A percentile compares a stretch with the other conserved stretches of the same genome.
Evolutionary conservation across 2,113 vertebrate species (phyloP).

Genomic region (Brevimyrus niger): DNA sequence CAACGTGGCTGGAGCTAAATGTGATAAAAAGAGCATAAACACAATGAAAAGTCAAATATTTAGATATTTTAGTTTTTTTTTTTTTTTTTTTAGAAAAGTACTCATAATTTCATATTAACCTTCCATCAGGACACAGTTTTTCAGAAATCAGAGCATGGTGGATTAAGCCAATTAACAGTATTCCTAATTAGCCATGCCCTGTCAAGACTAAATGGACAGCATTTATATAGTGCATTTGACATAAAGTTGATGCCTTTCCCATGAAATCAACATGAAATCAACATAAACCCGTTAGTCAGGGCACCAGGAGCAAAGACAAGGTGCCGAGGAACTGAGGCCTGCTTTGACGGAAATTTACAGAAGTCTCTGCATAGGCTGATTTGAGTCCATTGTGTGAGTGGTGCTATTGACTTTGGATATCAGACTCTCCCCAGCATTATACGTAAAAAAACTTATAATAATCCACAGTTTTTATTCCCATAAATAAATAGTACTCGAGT

Average conservation of each 20-base stretch:
- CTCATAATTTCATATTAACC: not conserved
- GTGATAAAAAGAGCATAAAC: not conserved
- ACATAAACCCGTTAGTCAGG: not conserved
- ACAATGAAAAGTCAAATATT: not conserved
- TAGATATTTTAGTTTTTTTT: too few relatives aligned
- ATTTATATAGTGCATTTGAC: too few relatives aligned
- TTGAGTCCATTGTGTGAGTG: not conserved
- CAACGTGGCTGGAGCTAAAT: not conserved
- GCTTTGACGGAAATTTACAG: not conserved
- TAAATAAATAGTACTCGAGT: not conserved
- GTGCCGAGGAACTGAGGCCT: too few relatives aligned
- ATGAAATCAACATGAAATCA: slow-evolving; percentile 34
- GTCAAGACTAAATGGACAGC: slow-evolving; percentile 40
- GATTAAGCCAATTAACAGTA: slow-evolving; percentile 51
- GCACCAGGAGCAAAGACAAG: not conserved
- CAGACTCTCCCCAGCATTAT: not conserved
- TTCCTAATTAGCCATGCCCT: slow-evolving; percentile 49
- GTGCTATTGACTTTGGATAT: not conserved
- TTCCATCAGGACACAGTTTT: slow-evolving; percentile 18
- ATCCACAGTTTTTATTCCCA: not conserved
- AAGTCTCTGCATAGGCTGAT: not conserved
- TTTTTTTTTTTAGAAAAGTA: not conserved
- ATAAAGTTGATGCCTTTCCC: slow-evolving; percentile 36
- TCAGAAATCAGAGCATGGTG: slow-evolving; percentile 39
- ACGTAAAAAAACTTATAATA: not conserved